Evolutionary conservation across 2,888 invertebrate genomes (phyloP), one percentile per base, ranked within the genome.

Genomic region (Polydrusus pterygomalis): DNA sequence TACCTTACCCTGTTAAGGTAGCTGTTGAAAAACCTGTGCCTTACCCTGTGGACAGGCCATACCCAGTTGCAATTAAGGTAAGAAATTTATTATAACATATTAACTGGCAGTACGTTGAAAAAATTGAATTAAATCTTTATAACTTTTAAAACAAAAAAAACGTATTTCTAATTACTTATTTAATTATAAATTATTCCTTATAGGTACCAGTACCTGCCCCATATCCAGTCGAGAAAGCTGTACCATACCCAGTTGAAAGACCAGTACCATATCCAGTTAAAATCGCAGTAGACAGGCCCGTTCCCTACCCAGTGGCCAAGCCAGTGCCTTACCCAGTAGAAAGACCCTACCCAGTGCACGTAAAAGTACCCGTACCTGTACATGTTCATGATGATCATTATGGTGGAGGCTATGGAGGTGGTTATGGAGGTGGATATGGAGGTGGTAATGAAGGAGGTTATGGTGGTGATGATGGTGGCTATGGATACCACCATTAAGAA

Each of bases 281-380:
- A 81, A 89, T 91, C 2, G 90, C 91, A 79, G 90, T 91, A 10
- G 89, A 89, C 82, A 88, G 87, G 81, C 87, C 86, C 5, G 82
- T 83, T 51, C 86, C 86, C 20, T 93, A 93, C 49, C 93, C 93
- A 76, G 90, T 91, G 10, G 91, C 90, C 75, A 91, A 92, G 65
- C 92, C 92, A 8, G 90, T 91, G 80, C 92, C 93, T 70, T 92
- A 92, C 87, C 91, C 92, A 17, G 92, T 93, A 11, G 92, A 92
- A 74, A 89, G 86, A 80, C 82, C 85, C 18, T 91, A 92, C 40
- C 92, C 92, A 11, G 90, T 90, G 80, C 92, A 92, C 74, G 92
- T 92, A 87, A 92, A 92, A 20, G 93, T 92, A 60, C 92, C 92
- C 75, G 84, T 85, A 77, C 83, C 83, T 56, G 83, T 82, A 10